phyloP scores from a whole-genome alignment of 1,140 invertebrate species.

The Cheumatopsyche charites region DNA sequence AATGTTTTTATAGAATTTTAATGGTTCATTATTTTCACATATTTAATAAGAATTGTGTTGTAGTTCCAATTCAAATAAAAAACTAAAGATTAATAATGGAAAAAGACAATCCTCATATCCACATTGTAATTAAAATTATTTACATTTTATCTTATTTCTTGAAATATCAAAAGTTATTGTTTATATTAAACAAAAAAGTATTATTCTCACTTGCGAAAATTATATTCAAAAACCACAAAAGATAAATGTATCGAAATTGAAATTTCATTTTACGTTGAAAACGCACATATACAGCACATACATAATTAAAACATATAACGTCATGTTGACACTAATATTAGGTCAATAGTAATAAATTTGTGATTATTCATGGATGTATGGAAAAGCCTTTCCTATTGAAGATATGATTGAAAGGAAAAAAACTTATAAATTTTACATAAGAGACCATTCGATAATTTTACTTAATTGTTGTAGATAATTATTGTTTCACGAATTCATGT shows the following conservation, averaged over 20 bases:
- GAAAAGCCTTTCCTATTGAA: slow-evolving; percentile 16
- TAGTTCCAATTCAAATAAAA: slow-evolving; percentile 14
- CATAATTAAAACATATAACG: slow-evolving; percentile 1
- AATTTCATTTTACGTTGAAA: too few relatives aligned
- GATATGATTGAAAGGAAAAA: slow-evolving; percentile 8
- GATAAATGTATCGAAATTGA: too few relatives aligned
- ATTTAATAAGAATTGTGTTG: slow-evolving; percentile 5
- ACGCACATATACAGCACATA: slow-evolving; percentile 12
- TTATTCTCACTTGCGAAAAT: too few relatives aligned
- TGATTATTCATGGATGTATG: slow-evolving; percentile 23
- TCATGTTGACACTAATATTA: neutral
- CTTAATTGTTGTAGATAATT: slow-evolving; percentile 32
- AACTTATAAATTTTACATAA: slow-evolving; percentile 2
- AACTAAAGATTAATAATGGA: neutral
- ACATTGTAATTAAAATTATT: neutral
- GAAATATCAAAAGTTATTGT: slow-evolving; percentile 2
- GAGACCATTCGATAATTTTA: slow-evolving; percentile 32
- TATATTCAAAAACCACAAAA: too few relatives aligned
- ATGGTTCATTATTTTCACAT: slow-evolving; percentile 8
- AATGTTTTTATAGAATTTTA: slow-evolving; percentile 11
- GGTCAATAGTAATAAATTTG: slow-evolving; percentile 14
- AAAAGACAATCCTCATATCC: neutral
- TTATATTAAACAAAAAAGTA: slow-evolving; percentile 24
- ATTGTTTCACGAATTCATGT: slow-evolving; percentile 27
- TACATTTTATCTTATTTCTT: neutral